Evolutionary conservation across 2,797 vertebrate species (phyloP).

Genomic region (Sebastiscus albofasciatus): DNA sequence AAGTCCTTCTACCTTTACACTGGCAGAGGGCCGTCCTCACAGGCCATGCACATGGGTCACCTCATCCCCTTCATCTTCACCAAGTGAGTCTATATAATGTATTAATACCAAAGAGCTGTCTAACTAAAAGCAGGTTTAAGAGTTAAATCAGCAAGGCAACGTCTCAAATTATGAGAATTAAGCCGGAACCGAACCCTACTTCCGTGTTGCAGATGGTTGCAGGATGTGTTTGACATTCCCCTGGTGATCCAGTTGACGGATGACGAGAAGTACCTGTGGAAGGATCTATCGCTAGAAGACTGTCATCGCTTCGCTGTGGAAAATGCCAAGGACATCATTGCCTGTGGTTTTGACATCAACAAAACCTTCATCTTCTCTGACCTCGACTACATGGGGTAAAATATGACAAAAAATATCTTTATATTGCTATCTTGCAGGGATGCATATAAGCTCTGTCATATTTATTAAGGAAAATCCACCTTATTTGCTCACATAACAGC

Average conservation of each 20-base stretch:
- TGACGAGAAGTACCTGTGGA: conserved; percentile 99
- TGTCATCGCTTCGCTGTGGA: conserved; percentile 89
- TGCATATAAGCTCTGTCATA: not conserved
- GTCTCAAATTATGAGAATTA: not conserved
- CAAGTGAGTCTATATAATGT: conserved; percentile 85
- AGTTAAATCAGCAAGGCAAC: not conserved
- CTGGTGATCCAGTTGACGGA: conserved; percentile 96
- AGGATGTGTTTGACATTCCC: conserved; percentile 94
- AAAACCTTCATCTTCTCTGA: conserved; percentile 99
- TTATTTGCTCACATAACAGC: not conserved
- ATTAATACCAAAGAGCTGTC: not conserved
- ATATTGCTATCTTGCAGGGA: not conserved
- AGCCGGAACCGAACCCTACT: not conserved
- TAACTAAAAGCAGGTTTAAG: not conserved
- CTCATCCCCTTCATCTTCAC: conserved; percentile 97
- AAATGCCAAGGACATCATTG: conserved; percentile 96
- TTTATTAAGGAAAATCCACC: not conserved
- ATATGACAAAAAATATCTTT: not conserved
- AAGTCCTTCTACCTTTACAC: conserved; percentile 98
- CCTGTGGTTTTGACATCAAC: conserved; percentile 95
- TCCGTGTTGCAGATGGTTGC: conserved; percentile 89
- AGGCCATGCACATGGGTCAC: conserved; percentile 95
- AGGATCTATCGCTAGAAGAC: conserved; percentile 92
- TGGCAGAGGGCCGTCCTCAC: conserved; percentile 94
- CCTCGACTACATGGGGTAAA: conserved; percentile 96